A percentile compares a stretch with the other conserved stretches of the same genome.
These are phyloP conservation scores for Polypedilum vanderplanki DNA, from an alignment of 1,140 invertebrate genomes.

Conservation along the genomic window DNA sequence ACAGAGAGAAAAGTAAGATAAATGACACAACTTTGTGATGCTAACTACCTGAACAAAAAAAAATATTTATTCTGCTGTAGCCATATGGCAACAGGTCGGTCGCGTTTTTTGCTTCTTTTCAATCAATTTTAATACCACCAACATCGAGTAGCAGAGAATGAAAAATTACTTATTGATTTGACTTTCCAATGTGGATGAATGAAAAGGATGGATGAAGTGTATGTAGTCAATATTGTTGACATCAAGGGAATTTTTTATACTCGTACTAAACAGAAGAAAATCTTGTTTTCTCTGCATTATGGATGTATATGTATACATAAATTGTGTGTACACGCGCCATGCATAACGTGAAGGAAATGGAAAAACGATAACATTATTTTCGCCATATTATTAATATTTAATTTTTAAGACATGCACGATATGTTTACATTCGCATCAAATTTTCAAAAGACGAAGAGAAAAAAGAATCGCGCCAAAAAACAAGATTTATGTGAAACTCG, in stretches of 20 bases:
- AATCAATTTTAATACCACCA: not conserved
- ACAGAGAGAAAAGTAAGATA: no score
- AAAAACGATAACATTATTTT: conserved; percentile 13
- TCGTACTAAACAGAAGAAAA: not conserved
- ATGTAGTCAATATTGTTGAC: not conserved
- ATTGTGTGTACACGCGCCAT: no score
- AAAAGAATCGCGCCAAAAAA: not conserved
- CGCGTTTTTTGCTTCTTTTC: not conserved
- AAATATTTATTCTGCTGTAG: not conserved
- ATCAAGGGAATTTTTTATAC: not conserved
- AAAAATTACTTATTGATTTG: conserved; percentile 29
- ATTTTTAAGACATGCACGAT: conserved; percentile 2
- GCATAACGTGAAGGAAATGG: not conserved
- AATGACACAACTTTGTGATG: no score
- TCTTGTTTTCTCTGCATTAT: not conserved
- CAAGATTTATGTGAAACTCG: not conserved
- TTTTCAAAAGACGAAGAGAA: conserved; percentile 2
- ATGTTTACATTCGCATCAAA: conserved; percentile 18
- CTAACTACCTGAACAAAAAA: no score
- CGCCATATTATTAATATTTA: conserved; percentile 14
- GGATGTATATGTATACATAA: not conserved
- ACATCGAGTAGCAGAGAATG: not conserved
- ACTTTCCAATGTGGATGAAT: not conserved
- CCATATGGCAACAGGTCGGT: conserved; percentile 18
- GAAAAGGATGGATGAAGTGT: not conserved